Percentiles rank a stretch among this genome's conserved stretches.
Conservation (phyloP, 1,140 invertebrate species). For the Drosophila burlai region DNA sequence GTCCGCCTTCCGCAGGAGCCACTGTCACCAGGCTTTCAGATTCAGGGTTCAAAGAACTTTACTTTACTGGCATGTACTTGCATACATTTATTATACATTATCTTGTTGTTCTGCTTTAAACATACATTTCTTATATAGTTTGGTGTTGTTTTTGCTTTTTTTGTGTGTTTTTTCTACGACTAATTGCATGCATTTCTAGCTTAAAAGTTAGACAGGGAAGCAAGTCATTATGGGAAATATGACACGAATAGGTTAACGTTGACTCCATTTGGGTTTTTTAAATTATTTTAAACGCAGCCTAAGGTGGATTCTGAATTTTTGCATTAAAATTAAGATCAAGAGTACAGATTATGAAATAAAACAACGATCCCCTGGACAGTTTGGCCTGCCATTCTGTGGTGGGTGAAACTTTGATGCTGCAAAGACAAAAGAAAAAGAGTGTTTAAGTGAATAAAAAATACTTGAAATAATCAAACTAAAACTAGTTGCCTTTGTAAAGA, state of each 20-base stretch:
- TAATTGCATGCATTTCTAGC: conserved; percentile 68
- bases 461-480: no score
- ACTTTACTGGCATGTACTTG: conserved; percentile 37
- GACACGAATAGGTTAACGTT: conserved; percentile 55
- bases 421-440: conserved; percentile 13
- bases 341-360: conserved; percentile 51
- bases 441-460: background rate
- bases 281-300: conserved; percentile 20
- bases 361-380: conserved; percentile 71
- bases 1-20: conserved; percentile 16
- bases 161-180: conserved; percentile 38
- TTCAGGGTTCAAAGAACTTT: conserved; percentile 73
- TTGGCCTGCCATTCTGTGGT: conserved; percentile 81
- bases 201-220: conserved; percentile 40
- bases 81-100: conserved; percentile 59
- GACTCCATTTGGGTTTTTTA: conserved; percentile 20
- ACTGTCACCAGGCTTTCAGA: conserved; percentile 8
- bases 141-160: conserved; percentile 8
- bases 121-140: conserved; percentile 46
- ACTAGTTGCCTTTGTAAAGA: conserved; percentile 3
- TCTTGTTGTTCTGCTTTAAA: conserved; percentile 26
- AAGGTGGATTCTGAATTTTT: conserved; percentile 1
- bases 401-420: conserved; percentile 69
- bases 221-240: conserved; percentile 40
- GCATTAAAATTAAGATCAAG: conserved; percentile 40